Conservation (phyloP, 2,113 vertebrate genomes). For the Sebastes fasciatus region DNA sequence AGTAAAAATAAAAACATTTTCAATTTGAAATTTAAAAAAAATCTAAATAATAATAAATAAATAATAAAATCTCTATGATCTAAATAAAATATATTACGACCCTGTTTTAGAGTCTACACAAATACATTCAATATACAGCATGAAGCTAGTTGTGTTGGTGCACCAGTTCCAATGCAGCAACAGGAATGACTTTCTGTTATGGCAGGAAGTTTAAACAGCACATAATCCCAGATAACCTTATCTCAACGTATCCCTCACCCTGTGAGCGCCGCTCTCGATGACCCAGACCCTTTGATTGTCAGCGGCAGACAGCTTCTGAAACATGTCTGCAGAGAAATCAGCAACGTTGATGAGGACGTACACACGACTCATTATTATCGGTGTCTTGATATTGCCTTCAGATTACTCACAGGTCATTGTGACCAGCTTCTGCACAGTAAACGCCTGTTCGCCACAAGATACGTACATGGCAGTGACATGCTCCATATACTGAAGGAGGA, state of each 20-base stretch:
- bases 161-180: background rate
- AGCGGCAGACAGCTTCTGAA: conserved; percentile 89
- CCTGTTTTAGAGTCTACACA: background rate
- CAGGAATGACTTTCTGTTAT: background rate
- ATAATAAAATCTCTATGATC: too few relatives aligned
- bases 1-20: background rate
- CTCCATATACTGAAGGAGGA: conserved; percentile 85
- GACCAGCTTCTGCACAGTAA: conserved; percentile 87
- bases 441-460: conserved; percentile 80
- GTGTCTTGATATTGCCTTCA: background rate
- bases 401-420: conserved; percentile 89
- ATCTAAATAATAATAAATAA: background rate
- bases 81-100: background rate
- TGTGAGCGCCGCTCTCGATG: conserved; percentile 86
- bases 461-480: conserved; percentile 82
- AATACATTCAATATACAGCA: background rate
- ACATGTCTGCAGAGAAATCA: conserved; percentile 84
- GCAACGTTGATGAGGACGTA: background rate
- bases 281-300: conserved; percentile 88
- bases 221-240: background rate
- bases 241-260: conserved; percentile 71
- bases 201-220: background rate
- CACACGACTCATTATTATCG: background rate
- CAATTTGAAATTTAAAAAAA: background rate
- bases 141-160: too few relatives aligned